Percentiles rank a stretch among this genome's conserved stretches.
These are phyloP conservation scores for Platalea minor DNA, from an alignment of 2,797 vertebrate species.

Conservation along the genomic window DNA sequence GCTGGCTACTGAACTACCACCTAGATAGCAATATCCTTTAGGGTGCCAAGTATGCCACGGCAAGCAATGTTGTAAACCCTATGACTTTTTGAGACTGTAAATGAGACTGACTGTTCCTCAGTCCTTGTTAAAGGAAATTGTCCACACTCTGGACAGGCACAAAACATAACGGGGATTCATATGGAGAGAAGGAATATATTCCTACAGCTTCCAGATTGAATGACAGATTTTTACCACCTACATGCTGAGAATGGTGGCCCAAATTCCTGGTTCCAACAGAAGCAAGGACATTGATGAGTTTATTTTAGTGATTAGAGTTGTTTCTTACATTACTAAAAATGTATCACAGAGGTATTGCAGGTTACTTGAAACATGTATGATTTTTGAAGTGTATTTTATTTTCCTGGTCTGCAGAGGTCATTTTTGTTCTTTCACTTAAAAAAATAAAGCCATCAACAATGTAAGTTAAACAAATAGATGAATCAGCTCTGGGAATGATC, in stretches of 20 bases:
- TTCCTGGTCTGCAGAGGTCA: neutral
- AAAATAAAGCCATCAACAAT: neutral
- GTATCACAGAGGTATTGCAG: neutral
- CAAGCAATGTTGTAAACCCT: neutral
- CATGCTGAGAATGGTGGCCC: constrained; percentile 28
- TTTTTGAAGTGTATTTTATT: neutral
- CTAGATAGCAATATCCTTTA: neutral
- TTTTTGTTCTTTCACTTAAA: neutral
- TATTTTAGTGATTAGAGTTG: constrained; percentile 25
- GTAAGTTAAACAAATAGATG: neutral
- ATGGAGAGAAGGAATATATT: constrained; percentile 24
- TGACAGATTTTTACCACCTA: constrained; percentile 53
- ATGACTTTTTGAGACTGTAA: neutral
- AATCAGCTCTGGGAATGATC: neutral
- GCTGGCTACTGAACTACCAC: neutral
- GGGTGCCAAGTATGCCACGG: neutral
- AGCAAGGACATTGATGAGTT: constrained; percentile 29
- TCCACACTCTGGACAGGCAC: constrained; percentile 15
- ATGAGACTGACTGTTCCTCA: neutral
- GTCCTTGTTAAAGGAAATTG: neutral
- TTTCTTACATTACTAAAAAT: constrained; percentile 13
- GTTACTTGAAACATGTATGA: neutral
- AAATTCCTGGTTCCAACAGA: constrained; percentile 45
- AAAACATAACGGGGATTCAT: constrained; percentile 44
- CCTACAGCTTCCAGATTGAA: constrained; percentile 47